Evolutionary conservation across 37 sponge, comb jelly and placozoan genomes (phyloP).

Genomic region (Beroe forskalii): DNA sequence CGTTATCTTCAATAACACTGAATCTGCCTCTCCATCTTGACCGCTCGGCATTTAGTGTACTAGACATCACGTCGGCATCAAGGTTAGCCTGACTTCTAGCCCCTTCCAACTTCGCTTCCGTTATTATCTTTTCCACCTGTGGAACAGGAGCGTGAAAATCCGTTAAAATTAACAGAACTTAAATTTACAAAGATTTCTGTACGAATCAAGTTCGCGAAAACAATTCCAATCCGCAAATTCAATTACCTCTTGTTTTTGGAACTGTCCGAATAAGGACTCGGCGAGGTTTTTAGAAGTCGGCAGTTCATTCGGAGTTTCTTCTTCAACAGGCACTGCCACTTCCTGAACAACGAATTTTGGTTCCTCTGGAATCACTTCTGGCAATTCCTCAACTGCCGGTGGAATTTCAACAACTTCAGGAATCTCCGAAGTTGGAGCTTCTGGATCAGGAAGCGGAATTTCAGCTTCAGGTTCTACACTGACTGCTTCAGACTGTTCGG

Average conservation of each 20-base stretch:
- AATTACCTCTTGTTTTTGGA: constrained; percentile 61
- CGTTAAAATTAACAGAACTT: background rate
- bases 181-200: too few species aligned
- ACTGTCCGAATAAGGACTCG: constrained; percentile 34
- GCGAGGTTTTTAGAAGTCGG: background rate
- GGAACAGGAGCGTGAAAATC: background rate
- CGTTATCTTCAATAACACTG: constrained; percentile 36
- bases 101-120: constrained; percentile 54
- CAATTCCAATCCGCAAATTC: too few species aligned
- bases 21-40: constrained; percentile 12
- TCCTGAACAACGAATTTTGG: too few species aligned
- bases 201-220: too few species aligned
- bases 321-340: background rate
- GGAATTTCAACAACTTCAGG: background rate
- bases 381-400: background rate
- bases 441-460: background rate
- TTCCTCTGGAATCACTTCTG: background rate
- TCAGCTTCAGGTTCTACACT: background rate
- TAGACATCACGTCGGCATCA: constrained; percentile 53
- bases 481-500: background rate
- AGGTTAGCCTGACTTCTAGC: constrained; percentile 30
- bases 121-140: constrained; percentile 53
- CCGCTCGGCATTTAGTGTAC: background rate
- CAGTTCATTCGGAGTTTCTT: background rate
- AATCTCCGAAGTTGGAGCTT: background rate